These are phyloP conservation scores for Smutsia gigantea DNA, from an alignment of 2,797 vertebrate species.

Conservation along the genomic window DNA sequence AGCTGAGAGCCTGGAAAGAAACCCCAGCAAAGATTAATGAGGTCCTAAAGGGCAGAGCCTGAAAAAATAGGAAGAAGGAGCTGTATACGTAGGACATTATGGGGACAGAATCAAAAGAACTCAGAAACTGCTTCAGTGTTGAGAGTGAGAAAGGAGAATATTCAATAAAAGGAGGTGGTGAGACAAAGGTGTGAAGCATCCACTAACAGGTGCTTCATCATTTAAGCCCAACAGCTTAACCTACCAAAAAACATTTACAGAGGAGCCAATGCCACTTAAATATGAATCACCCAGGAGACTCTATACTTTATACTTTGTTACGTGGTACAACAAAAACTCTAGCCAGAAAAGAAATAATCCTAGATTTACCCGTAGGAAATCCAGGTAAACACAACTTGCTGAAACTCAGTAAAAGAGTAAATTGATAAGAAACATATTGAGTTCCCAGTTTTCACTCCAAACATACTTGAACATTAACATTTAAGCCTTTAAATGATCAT, in stretches of 20 bases:
- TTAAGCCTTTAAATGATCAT: constrained; percentile 44
- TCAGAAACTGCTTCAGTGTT: not conserved
- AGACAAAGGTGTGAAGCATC: not conserved
- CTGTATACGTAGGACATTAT: not conserved
- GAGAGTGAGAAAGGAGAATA: not conserved
- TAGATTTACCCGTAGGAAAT: constrained; percentile 48
- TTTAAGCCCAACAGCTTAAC: not conserved
- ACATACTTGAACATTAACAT: constrained; percentile 49
- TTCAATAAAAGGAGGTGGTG: not conserved
- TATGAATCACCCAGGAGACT: constrained; percentile 26
- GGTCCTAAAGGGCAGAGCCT: not conserved
- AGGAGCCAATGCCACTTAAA: constrained; percentile 34
- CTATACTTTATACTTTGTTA: constrained; percentile 16
- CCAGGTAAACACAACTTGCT: constrained; percentile 39
- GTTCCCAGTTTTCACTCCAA: constrained; percentile 47
- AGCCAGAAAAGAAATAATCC: constrained; percentile 31
- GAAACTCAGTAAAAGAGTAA: constrained; percentile 30
- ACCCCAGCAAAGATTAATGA: not conserved
- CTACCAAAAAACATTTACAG: not conserved
- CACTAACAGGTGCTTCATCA: not conserved
- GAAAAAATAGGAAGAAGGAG: not conserved
- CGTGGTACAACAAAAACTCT: constrained; percentile 35
- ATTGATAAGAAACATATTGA: constrained; percentile 32
- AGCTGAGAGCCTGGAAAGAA: not conserved
- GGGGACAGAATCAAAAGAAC: not conserved